Percentiles rank a stretch among this genome's conserved stretches.
phyloP scores from a whole-genome alignment of 2,888 invertebrate genomes.

The Piscicola geometra region DNA sequence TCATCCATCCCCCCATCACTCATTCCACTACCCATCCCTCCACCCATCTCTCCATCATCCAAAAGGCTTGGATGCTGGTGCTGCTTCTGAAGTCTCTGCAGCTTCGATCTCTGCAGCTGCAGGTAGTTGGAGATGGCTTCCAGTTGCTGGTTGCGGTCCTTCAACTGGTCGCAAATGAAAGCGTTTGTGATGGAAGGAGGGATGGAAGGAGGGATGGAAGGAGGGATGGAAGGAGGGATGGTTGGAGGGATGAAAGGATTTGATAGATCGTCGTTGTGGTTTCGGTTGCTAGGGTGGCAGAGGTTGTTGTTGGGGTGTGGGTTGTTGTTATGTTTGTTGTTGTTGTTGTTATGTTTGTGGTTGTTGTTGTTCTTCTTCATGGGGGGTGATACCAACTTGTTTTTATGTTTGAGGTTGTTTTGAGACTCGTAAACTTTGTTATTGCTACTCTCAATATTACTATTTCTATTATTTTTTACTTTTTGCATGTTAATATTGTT shows the following conservation, averaged over 20 bases:
- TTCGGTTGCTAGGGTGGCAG: too few species aligned
- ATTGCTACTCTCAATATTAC: too few species aligned
- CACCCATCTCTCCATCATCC: background rate
- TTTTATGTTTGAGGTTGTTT: background rate
- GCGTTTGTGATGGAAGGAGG: too few species aligned
- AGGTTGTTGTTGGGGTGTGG: too few species aligned
- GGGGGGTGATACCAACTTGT: background rate
- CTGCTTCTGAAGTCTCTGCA: background rate
- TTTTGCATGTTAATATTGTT: background rate
- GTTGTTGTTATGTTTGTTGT: background rate
- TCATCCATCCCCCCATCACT: background rate
- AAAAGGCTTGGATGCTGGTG: background rate
- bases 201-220: too few species aligned
- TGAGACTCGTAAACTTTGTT: background rate
- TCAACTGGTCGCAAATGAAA: background rate
- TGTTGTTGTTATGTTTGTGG: background rate
- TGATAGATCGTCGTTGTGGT: too few species aligned
- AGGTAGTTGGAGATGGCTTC: constrained; percentile 5
- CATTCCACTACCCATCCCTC: background rate
- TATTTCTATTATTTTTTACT: background rate
- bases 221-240: too few species aligned
- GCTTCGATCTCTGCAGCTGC: background rate
- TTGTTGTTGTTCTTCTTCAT: background rate
- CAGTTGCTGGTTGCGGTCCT: background rate
- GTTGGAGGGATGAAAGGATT: too few species aligned